Evolutionary conservation across 2,113 vertebrate species (phyloP).

Genomic region (Gila orcuttii): DNA sequence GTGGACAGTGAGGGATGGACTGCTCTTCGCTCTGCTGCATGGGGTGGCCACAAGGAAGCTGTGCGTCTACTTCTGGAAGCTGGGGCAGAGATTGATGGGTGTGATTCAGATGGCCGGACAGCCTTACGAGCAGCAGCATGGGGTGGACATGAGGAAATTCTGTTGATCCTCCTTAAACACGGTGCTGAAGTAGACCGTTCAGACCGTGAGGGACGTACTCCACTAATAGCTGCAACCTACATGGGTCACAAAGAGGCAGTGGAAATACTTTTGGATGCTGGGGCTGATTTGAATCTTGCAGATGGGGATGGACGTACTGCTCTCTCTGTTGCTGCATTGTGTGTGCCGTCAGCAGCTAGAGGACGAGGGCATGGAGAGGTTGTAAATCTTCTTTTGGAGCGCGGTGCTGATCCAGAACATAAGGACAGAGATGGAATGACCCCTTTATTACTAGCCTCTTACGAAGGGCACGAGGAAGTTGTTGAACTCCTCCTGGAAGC

Average conservation of each 20-base stretch:
- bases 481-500: conserved; percentile 81
- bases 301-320: conserved; percentile 79
- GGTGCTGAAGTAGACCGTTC: conserved; percentile 73
- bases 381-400: conserved; percentile 75
- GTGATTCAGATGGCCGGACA: conserved; percentile 77
- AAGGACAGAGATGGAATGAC: conserved; percentile 79
- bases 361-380: conserved; percentile 72
- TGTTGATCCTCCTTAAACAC: conserved; percentile 69
- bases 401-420: conserved; percentile 74
- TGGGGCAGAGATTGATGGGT: conserved; percentile 76
- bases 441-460: conserved; percentile 79
- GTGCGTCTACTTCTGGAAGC: conserved; percentile 73
- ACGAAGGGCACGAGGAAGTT: conserved; percentile 78
- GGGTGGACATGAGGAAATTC: conserved; percentile 80
- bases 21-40: conserved; percentile 78
- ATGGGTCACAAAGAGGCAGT: conserved; percentile 80
- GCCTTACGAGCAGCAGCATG: conserved; percentile 81
- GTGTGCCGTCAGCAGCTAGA: conserved; percentile 73
- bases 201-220: conserved; percentile 77
- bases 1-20: conserved; percentile 81
- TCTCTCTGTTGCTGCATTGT: conserved; percentile 78
- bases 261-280: conserved; percentile 72
- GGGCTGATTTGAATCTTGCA: conserved; percentile 69
- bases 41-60: conserved; percentile 77
- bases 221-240: conserved; percentile 80